Evolutionary conservation across 2,113 vertebrate genomes (phyloP).

Genomic region (Mystacornis crossleyi): DNA sequence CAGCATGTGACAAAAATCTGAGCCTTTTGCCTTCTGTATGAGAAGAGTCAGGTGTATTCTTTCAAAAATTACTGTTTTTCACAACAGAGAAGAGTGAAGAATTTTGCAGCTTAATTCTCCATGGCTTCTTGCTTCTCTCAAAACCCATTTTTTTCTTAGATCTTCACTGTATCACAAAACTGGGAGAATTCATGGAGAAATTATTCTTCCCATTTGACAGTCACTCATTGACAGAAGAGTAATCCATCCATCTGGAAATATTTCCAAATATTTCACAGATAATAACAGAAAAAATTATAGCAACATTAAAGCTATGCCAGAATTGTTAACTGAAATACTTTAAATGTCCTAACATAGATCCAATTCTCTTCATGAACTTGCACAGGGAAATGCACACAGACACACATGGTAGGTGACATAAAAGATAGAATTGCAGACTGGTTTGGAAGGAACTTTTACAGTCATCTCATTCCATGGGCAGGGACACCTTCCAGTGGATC

Average conservation of each 20-base stretch:
- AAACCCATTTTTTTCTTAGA: background rate
- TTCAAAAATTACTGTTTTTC: background rate
- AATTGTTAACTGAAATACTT: background rate
- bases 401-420: fast-evolving
- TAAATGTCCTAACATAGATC: background rate
- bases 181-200: background rate
- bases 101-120: background rate
- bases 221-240: background rate
- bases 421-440: background rate
- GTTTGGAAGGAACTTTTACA: background rate
- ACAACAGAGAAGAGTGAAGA: background rate
- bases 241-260: background rate
- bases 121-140: background rate
- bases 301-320: background rate
- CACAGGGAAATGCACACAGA: background rate
- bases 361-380: background rate
- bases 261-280: background rate
- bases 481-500: background rate
- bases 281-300: background rate
- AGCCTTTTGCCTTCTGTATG: background rate
- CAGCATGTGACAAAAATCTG: background rate
- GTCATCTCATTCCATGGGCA: background rate
- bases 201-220: background rate
- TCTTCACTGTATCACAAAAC: background rate
- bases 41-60: background rate